A percentile compares a stretch with the other conserved stretches of the same genome.
Evolutionary conservation across 2,797 vertebrate genomes (phyloP).

Genomic region (Anomalospiza imberbis): DNA sequence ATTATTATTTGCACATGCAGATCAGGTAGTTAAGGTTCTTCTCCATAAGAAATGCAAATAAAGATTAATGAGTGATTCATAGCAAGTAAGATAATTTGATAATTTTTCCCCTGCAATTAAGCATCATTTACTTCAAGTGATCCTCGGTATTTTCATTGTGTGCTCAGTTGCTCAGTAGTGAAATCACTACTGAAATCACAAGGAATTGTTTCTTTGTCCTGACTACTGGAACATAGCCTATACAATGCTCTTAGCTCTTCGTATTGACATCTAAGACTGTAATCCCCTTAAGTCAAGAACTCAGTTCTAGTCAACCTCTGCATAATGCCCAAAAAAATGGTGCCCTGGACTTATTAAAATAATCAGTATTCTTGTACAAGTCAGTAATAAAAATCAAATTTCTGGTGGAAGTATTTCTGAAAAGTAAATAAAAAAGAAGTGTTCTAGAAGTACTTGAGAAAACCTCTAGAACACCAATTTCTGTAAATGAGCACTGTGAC

Average conservation of each 20-base stretch:
- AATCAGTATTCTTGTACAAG: background rate
- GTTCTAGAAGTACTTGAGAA: background rate
- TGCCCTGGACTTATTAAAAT: background rate
- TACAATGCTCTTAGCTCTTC: background rate
- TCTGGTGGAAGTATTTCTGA: background rate
- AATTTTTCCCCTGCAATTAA: conserved; percentile 24
- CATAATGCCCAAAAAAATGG: background rate
- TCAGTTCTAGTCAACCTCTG: background rate
- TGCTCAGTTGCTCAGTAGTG: background rate
- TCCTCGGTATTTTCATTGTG: background rate
- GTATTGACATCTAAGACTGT: background rate
- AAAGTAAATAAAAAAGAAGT: background rate
- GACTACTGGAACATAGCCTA: background rate
- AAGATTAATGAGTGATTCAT: conserved; percentile 51
- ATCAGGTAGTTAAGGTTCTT: conserved; percentile 47
- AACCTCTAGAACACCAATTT: background rate
- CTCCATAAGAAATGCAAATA: conserved; percentile 54
- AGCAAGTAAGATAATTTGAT: conserved; percentile 36
- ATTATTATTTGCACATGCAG: conserved; percentile 55
- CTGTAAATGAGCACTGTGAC: background rate
- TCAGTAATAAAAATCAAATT: background rate
- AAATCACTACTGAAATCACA: conserved; percentile 39
- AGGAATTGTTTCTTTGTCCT: background rate
- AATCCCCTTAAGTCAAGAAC: background rate
- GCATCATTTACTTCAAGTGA: conserved; percentile 16